These are phyloP conservation scores for Pterostichus niger DNA, from an alignment of 2,888 invertebrate genomes.

Conservation along the genomic window DNA sequence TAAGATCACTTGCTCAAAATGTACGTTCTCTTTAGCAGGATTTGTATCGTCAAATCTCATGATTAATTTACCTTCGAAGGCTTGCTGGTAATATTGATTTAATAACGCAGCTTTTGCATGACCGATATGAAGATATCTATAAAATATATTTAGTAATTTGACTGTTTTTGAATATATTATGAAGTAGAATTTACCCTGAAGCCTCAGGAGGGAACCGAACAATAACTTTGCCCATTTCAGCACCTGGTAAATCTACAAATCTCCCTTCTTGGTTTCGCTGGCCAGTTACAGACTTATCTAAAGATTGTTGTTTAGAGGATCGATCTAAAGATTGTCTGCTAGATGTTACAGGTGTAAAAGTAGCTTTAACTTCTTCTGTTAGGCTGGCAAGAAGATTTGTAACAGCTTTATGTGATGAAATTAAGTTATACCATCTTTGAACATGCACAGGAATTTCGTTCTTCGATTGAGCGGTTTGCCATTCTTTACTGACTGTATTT, in stretches of 20 bases:
- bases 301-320: slow-evolving; percentile 68
- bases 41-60: slow-evolving; percentile 99
- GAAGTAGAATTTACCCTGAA: slow-evolving; percentile 85
- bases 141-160: slow-evolving; percentile 3
- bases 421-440: slow-evolving; percentile 84
- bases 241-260: slow-evolving; percentile 97
- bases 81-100: slow-evolving; percentile 97
- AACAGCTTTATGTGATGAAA: slow-evolving; percentile 82
- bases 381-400: slow-evolving; percentile 80
- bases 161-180: neutral
- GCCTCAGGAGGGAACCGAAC: slow-evolving; percentile 99
- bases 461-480: slow-evolving; percentile 73
- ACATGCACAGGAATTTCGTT: slow-evolving; percentile 81
- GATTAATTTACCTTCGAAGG: slow-evolving; percentile 95
- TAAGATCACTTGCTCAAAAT: slow-evolving; percentile 98
- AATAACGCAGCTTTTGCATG: slow-evolving; percentile 99
- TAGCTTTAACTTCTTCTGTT: slow-evolving; percentile 78
- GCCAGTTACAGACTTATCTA: slow-evolving; percentile 68
- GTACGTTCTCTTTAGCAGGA: slow-evolving; percentile 98
- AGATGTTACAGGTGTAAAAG: slow-evolving; percentile 69
- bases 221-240: slow-evolving; percentile 98
- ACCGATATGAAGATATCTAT: slow-evolving; percentile 95
- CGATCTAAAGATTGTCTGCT: slow-evolving; percentile 69
- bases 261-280: slow-evolving; percentile 93
- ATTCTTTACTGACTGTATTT: slow-evolving; percentile 73